Conservation (phyloP, 2,113 vertebrate genomes). For the Entelurus aequoreus region DNA sequence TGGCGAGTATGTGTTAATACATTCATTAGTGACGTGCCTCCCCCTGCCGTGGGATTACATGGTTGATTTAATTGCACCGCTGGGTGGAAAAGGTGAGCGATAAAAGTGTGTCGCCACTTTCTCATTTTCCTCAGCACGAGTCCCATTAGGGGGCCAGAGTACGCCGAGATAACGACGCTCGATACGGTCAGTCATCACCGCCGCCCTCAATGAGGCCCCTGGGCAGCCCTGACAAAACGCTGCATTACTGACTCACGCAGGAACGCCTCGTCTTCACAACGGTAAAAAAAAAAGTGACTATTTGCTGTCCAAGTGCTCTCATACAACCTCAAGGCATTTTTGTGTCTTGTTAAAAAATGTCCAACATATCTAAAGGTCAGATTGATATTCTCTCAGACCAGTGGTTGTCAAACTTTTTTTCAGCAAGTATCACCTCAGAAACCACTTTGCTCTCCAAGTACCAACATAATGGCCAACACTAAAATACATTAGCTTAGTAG, state of each 20-base stretch:
- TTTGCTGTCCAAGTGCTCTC: background rate
- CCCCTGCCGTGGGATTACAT: conserved; percentile 1
- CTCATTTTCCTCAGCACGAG: background rate
- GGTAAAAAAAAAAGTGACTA: background rate
- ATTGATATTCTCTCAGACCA: too few species aligned
- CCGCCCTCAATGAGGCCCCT: conserved; percentile 2
- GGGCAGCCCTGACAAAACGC: conserved; percentile 8
- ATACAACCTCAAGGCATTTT: too few species aligned
- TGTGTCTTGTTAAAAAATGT: too few species aligned
- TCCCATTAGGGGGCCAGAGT: conserved; percentile 9
- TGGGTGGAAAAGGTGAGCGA: conserved; percentile 31
- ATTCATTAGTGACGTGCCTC: background rate
- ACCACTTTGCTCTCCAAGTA: too few species aligned
- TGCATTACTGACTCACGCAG: conserved; percentile 12
- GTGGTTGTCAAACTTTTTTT: too few species aligned
- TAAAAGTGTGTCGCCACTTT: conserved; percentile 9
- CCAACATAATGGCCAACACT: too few species aligned
- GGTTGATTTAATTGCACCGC: conserved; percentile 21
- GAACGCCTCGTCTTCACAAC: background rate
- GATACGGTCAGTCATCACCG: background rate
- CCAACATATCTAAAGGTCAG: too few species aligned
- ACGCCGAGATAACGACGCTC: background rate
- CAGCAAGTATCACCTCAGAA: too few species aligned
- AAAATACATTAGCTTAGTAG: too few species aligned
- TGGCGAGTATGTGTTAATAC: background rate